Evolutionary conservation across 2,113 vertebrate genomes (phyloP), one percentile per base, ranked within the genome.

Genomic region (Acanthochromis polyacanthus): DNA sequence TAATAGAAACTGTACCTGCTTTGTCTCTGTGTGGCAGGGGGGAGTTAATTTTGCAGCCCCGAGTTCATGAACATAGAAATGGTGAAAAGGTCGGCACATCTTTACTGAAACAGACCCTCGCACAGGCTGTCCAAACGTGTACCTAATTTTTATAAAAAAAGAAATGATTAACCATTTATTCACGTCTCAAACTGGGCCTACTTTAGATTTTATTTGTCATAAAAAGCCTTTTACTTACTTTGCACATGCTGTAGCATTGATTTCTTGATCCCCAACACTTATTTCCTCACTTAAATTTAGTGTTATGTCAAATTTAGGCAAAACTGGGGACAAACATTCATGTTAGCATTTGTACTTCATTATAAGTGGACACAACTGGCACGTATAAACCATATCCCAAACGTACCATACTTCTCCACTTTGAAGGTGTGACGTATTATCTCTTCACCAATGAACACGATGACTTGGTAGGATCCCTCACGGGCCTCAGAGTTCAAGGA

Each of bases 331-430:
- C 1, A 14, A 80, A 43, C n/a, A 20, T 1, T 1, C 0, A 17
- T 15, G 10, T 82, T 67, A 52, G 23, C 1, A 63, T 64, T 63
- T 19, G 58, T 50, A 28, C 1, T 46, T n/a, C 20, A 62, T 32
- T 19, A 2, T 2, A 68, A 64, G 45, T 7, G 0, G 1, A 64
- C 4, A 16, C 0, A 56, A 64, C 52, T 9, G n/a, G 3, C 64
- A 11, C 15, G 0, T 19, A 38, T 5, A 28, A 16, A 12, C 20
- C 23, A 8, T 0, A 25, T 0, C 4, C 0, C 12, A 5, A 58
- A 82, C 91, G 65, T 78, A 94, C 93, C 92, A 56, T 94, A 92
- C 53, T 94, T 93, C 68, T 93, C 89, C 23, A 94, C 94, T 4
- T 82, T 90, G 76, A 94, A 95, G 12, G 0, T 2, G 4, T 94